phyloP scores from a whole-genome alignment of 2,113 vertebrate genomes.

The Ancistrus triradiatus region DNA sequence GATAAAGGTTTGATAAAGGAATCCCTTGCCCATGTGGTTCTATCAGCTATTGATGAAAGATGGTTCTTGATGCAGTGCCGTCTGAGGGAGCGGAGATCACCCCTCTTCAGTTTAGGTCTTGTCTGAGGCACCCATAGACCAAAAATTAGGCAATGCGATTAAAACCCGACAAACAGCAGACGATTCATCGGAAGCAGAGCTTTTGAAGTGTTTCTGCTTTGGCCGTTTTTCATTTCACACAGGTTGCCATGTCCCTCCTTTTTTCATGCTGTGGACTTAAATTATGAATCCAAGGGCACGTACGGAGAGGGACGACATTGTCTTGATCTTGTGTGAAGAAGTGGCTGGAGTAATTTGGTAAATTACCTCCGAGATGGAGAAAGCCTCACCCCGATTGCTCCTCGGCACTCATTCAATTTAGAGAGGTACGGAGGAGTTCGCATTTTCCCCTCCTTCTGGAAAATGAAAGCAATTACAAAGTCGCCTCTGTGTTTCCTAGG shows the following conservation, averaged over 20 bases:
- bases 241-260: neutral
- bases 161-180: no score
- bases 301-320: constrained; percentile 27
- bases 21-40: no score
- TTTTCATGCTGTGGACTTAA: constrained; percentile 21
- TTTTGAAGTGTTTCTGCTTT: no score
- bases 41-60: no score
- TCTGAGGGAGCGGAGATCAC: no score
- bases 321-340: constrained; percentile 43
- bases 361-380: constrained; percentile 44
- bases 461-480: constrained; percentile 50
- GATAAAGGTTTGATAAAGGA: no score
- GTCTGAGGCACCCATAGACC: no score
- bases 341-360: constrained; percentile 46
- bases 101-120: no score
- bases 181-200: no score
- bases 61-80: no score
- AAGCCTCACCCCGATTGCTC: constrained; percentile 36
- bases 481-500: constrained; percentile 42
- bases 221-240: neutral
- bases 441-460: constrained; percentile 39
- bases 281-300: constrained; percentile 40
- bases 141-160: no score
- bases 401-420: constrained; percentile 44
- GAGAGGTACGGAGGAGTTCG: constrained; percentile 37